These are phyloP conservation scores for Agriopis leucophaearia DNA, from an alignment of 2,888 invertebrate species.

Conservation along the genomic window DNA sequence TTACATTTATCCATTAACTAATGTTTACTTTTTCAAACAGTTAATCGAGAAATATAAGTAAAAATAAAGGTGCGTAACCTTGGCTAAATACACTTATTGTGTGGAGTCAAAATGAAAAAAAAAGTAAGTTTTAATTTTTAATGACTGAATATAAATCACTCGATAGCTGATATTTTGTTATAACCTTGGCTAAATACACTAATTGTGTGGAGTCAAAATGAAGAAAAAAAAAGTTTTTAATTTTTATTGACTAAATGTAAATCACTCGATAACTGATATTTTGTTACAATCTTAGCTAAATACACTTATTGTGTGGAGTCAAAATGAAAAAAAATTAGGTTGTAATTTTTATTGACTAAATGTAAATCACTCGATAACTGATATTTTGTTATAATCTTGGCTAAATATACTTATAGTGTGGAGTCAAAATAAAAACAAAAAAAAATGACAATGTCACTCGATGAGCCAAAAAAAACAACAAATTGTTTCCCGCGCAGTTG, in stretches of 20 bases:
- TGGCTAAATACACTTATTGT: not conserved
- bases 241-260: too few species aligned
- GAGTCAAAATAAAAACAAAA: not conserved
- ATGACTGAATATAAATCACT: too few species aligned
- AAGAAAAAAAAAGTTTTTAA: not conserved
- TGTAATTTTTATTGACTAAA: too few species aligned
- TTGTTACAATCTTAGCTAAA: constrained; percentile 1
- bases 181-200: not conserved
- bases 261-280: too few species aligned
- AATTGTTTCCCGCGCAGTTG: constrained; percentile 38
- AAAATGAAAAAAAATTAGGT: not conserved
- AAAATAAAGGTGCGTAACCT: too few species aligned
- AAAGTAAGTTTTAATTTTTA: too few species aligned
- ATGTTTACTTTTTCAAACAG: too few species aligned
- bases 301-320: not conserved
- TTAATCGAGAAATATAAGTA: too few species aligned
- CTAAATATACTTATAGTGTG: not conserved
- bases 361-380: too few species aligned
- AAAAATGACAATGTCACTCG: not conserved
- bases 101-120: not conserved
- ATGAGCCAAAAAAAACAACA: constrained; percentile 3
- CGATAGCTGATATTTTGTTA: too few species aligned
- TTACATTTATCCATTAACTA: too few species aligned
- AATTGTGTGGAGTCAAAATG: not conserved
- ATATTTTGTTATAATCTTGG: too few species aligned